phyloP scores from a whole-genome alignment of 2,888 invertebrate species.

The Zelleria hepariella region DNA sequence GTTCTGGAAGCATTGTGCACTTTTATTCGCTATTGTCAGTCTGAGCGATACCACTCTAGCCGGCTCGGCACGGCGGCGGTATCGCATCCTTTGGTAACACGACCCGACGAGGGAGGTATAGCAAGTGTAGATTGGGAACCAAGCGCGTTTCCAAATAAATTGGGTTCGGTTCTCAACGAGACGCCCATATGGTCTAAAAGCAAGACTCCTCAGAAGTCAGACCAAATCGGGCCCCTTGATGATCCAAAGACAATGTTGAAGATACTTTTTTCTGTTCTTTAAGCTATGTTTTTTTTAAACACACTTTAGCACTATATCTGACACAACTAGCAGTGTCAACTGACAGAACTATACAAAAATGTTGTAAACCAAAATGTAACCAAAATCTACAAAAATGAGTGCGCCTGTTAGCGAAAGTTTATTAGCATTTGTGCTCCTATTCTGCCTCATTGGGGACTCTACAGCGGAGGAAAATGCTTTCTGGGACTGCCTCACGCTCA shows the following conservation, averaged over 20 bases:
- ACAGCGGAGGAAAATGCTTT: conserved; percentile 17
- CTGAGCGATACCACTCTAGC: conserved; percentile 32
- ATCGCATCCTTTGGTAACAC: conserved; percentile 25
- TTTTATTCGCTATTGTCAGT: conserved; percentile 47
- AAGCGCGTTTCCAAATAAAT: conserved; percentile 11
- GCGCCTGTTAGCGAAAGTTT: background rate
- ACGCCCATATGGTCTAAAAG: too few relatives aligned
- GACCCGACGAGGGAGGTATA: background rate
- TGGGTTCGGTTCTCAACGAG: too few relatives aligned
- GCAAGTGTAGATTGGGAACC: background rate
- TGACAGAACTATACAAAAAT: too few relatives aligned
- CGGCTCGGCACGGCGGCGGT: conserved; percentile 16
- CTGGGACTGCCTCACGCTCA: conserved; percentile 47
- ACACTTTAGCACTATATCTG: too few relatives aligned
- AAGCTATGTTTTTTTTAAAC: too few relatives aligned
- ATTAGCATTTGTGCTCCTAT: background rate
- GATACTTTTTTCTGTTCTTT: too few relatives aligned
- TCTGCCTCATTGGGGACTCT: background rate
- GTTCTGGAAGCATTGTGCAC: conserved; percentile 39
- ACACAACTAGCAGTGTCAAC: too few relatives aligned
- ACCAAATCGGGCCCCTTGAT: too few relatives aligned
- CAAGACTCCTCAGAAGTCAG: too few relatives aligned
- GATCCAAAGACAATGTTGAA: too few relatives aligned
- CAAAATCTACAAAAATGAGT: background rate
- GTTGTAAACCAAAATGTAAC: background rate